phyloP scores from a whole-genome alignment of 2,113 vertebrate species.

The Cervus canadensis region DNA sequence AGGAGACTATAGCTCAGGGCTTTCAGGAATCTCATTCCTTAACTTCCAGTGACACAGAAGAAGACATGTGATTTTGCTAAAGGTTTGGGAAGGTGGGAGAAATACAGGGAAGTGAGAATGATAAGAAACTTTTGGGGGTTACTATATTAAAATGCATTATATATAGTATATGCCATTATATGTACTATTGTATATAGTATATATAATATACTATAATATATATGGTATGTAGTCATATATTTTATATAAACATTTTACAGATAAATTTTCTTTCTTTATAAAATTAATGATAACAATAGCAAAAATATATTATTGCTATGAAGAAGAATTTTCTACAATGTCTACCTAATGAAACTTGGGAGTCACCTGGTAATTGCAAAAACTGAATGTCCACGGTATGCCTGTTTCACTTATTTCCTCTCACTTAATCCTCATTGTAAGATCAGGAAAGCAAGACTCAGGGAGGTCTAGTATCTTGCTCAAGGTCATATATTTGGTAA shows the following conservation, averaged over 20 bases:
- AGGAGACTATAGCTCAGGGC: neutral
- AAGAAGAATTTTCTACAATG: neutral
- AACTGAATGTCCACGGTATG: fast-evolving
- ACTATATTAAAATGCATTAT: neutral
- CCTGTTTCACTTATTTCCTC: neutral
- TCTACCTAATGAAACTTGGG: neutral
- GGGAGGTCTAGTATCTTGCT: neutral
- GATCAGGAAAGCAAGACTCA: neutral
- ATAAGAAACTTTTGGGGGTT: neutral
- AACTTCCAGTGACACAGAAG: neutral
- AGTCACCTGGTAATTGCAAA: neutral
- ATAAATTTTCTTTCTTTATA: neutral
- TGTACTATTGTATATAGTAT: neutral
- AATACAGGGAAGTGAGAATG: neutral
- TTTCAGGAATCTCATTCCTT: neutral
- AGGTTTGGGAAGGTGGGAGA: neutral
- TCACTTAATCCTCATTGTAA: neutral
- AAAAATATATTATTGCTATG: neutral
- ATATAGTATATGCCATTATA: neutral
- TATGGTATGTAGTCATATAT: neutral
- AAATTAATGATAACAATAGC: neutral
- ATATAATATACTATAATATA: neutral
- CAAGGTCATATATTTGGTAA: neutral
- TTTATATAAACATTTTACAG: neutral
- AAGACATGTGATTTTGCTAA: neutral